Evolutionary conservation across 2,888 invertebrate genomes (phyloP), one percentile per base, ranked within the genome.

Genomic region (Eulithis prunata): DNA sequence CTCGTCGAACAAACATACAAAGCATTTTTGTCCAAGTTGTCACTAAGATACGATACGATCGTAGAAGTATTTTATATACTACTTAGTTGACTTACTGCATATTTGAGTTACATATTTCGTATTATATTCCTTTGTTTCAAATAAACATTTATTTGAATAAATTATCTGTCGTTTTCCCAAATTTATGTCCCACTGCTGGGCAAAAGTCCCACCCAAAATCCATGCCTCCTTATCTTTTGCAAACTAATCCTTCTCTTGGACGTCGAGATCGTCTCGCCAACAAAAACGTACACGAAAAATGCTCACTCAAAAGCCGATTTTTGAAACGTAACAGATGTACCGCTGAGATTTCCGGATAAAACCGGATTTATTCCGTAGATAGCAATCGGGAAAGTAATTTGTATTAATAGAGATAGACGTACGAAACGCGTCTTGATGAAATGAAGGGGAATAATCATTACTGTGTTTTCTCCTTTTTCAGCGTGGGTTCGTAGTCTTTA

Each of bases 361-460:
- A 49, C 64, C 57, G 68, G 68, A 61, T 68, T 68, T 68, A 64
- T 64, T n/a, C 61, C 55, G 67, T 64, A 64, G 70, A 71, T 73
- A 68, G 71, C 71, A 63, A 71, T 68, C 68, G 62, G 28, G 65
- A 68, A 64, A 64, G 69, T 72, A 69, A 69, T 72, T 68, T 62
- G 69, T 71, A 71, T 69, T 68, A 71, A 73, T 72, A 68, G 71
- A 66, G 57, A 64, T 60, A 63, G 70, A 71, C 63, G 62, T 68
- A 49, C 56, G 56, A 58, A 66, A 62, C 60, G 59, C 60, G 56
- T 36, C 64, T 60, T 64, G 64, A 68, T 68, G 68, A 62, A 68
- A 68, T 68, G 57, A 64, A 53, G 64, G 67, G 64, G 51, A 62
- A 68, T 57, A 21, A 55, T 45, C 60, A 55, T 68, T 64, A 61